Conservation (phyloP, 2,113 vertebrate genomes). For the Natator depressus region DNA sequence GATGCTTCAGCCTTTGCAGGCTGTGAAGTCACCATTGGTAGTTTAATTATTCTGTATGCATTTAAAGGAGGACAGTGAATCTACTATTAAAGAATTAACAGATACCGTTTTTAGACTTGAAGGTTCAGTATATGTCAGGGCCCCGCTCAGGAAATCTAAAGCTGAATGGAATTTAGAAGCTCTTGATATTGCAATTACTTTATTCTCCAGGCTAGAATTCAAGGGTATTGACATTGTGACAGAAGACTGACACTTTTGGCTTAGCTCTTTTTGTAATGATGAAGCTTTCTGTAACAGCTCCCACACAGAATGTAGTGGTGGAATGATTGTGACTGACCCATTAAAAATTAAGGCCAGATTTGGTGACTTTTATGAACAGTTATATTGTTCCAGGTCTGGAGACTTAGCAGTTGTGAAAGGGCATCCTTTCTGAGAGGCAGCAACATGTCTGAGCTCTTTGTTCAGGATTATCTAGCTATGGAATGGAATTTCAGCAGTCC, state of each 20-base stretch:
- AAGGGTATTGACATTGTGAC: too few species aligned
- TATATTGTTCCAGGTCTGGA: background rate
- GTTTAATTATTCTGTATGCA: background rate
- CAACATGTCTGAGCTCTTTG: background rate
- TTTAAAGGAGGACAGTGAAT: background rate
- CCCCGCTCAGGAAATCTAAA: background rate
- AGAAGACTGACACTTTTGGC: background rate
- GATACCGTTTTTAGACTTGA: background rate
- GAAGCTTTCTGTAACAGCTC: background rate
- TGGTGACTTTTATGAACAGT: too few species aligned
- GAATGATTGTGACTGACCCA: background rate
- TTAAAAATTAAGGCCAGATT: too few species aligned
- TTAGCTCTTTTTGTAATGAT: background rate
- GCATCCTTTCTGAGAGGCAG: background rate
- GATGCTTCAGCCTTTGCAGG: background rate
- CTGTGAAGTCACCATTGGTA: background rate
- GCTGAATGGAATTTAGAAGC: background rate
- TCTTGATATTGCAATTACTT: background rate
- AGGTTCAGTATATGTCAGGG: accelerated
- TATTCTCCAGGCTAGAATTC: background rate
- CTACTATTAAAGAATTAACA: background rate
- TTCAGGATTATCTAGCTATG: background rate
- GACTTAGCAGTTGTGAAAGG: background rate
- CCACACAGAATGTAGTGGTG: background rate
- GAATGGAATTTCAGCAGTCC: background rate